Base-by-base conservation (phyloP, 2,888 invertebrate genomes). In the Apoderus coryli region DNA sequence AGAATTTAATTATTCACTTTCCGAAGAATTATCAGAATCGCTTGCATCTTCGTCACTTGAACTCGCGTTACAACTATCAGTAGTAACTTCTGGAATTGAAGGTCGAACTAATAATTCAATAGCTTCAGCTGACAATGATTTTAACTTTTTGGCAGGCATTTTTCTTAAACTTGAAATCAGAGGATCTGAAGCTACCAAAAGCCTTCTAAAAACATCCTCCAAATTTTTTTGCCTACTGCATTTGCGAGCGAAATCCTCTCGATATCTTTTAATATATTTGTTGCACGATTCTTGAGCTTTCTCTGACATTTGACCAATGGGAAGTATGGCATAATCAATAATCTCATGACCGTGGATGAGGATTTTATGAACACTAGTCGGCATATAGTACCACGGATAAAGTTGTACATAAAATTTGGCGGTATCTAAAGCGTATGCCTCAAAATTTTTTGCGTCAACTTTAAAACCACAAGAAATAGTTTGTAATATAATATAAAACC, bases 301-400 rank as follows among this genome's bases (percentile, higher is more conserved):
- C 27, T 39, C 26, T 12, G 35, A 37, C 19, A 39, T 22, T 25
- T 37, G 35, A 4, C 48, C 41, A 23, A 48, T 44, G 10, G 41
- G 41, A n/a, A 48, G 31, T 16, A 45, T 32, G 10, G 48, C 43
- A 22, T 43, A 33, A 27, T 45, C 22, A 10, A 51, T 44, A 4
- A 50, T 32, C 19, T 22, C 22, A 7, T 44, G 24, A 3, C 49
- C 48, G 42, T 53, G 51, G 5, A 49, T 36, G 25, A 49, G 28
- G 10, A 47, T 31, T 36, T 49, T 47, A 29, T 50, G 49, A 15
- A 50, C 29, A 9, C 44, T 44, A 10, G 44, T 38, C 25, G 49
- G 47, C 50, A 52, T 51, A 27, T 36, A 38, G 29, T 42, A 49
- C 47, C 47, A 50, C 4, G 40, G 41, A 37, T 49, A 51, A 15